A percentile compares a stretch with the other conserved stretches of the same genome.
Evolutionary conservation across 2,888 invertebrate genomes (phyloP).

Genomic region (Trachelus stipa): DNA sequence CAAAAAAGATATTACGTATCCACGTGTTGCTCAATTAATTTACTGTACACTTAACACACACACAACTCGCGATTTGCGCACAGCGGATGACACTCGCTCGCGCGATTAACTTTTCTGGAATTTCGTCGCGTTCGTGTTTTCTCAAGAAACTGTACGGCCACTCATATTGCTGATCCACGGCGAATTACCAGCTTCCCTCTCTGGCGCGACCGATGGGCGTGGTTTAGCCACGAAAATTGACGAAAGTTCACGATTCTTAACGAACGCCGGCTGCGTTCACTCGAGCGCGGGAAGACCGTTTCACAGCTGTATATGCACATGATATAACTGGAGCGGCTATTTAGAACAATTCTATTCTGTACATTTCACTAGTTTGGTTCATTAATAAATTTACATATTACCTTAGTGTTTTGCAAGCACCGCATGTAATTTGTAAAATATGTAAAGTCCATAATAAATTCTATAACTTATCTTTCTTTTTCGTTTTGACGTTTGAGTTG

Average conservation of each 20-base stretch:
- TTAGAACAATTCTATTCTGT: background rate
- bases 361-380: background rate
- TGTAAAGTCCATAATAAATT: background rate
- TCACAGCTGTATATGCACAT: conserved; percentile 6
- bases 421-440: background rate
- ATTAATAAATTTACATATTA: background rate
- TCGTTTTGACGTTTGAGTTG: background rate
- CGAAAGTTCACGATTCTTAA: conserved; percentile 28
- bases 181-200: conserved; percentile 54
- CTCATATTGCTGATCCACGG: conserved; percentile 47
- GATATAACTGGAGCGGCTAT: background rate
- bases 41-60: conserved; percentile 43
- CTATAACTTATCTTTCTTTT: background rate
- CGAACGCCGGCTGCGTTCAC: conserved; percentile 30
- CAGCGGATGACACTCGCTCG: conserved; percentile 42
- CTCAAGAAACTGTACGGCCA: conserved; percentile 49
- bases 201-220: conserved; percentile 45
- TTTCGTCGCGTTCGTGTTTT: conserved; percentile 46
- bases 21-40: conserved; percentile 40
- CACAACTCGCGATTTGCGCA: conserved; percentile 33
- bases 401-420: background rate
- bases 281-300: conserved; percentile 20
- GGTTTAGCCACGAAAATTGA: conserved; percentile 35
- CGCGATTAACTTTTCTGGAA: conserved; percentile 37
- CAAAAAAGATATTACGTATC: conserved; percentile 36